Percentiles rank a stretch among this genome's conserved stretches.
Conservation (phyloP, 1,140 invertebrate genomes). For the Capitella teleta region DNA sequence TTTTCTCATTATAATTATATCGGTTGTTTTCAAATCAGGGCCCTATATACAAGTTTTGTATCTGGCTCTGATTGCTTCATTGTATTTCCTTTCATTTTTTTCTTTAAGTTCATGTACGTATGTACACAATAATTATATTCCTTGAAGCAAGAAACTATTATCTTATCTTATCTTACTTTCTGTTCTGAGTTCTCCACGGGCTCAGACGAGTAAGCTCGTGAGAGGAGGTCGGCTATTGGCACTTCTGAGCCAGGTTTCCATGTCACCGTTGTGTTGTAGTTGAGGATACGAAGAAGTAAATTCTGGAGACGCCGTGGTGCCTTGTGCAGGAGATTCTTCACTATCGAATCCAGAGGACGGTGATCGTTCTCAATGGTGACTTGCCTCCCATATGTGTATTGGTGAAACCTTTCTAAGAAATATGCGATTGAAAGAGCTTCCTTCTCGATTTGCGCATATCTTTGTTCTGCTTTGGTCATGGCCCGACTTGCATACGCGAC, state of each 20-base stretch:
- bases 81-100: no score
- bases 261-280: slow-evolving; percentile 38
- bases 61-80: no score
- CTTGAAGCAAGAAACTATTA: no score
- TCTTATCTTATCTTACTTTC: no score
- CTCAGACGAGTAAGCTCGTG: neutral
- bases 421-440: slow-evolving; percentile 45
- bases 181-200: neutral
- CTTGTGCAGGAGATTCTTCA: slow-evolving; percentile 35
- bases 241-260: slow-evolving; percentile 37
- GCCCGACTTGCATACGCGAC: slow-evolving; percentile 41
- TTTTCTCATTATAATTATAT: no score
- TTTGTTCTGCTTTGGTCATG: slow-evolving; percentile 36
- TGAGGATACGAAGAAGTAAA: slow-evolving; percentile 37
- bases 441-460: slow-evolving; percentile 44
- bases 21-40: no score
- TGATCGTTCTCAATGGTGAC: slow-evolving; percentile 26
- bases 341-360: slow-evolving; percentile 35
- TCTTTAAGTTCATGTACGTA: no score
- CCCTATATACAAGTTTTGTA: no score
- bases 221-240: slow-evolving; percentile 32
- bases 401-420: slow-evolving; percentile 34
- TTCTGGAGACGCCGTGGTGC: slow-evolving; percentile 37
- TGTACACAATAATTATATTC: no score
- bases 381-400: slow-evolving; percentile 30